Percentiles rank a stretch among this genome's conserved stretches.
Evolutionary conservation across 2,888 invertebrate species (phyloP).

Genomic region (Mythimna ferrago): DNA sequence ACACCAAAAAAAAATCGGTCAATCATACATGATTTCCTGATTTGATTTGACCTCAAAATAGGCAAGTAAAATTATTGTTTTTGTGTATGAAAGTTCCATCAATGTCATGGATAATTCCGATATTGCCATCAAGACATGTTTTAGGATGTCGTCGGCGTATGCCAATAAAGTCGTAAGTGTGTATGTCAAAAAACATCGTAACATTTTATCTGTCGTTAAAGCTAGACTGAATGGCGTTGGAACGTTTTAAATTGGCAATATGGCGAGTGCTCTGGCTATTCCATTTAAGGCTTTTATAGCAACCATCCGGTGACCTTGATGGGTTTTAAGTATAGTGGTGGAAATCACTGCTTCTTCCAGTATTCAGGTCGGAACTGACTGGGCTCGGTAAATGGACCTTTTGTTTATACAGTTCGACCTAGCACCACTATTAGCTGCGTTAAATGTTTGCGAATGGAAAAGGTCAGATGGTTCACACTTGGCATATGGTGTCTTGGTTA

Average conservation of each 20-base stretch:
- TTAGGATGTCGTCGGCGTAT: conserved; percentile 15
- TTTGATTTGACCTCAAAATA: too few relatives aligned
- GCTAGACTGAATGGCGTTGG: conserved; percentile 67
- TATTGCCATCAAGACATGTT: conserved; percentile 12
- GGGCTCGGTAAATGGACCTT: conserved; percentile 49
- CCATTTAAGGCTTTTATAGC: conserved; percentile 68
- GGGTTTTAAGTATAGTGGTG: conserved; percentile 37
- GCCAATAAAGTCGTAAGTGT: conserved; percentile 45
- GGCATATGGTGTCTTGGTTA: conserved; percentile 3
- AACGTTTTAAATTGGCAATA: conserved; percentile 78
- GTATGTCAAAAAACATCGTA: conserved; percentile 64
- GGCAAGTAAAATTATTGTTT: neutral
- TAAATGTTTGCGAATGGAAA: conserved; percentile 47
- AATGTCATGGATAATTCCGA: conserved; percentile 6
- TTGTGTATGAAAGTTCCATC: neutral
- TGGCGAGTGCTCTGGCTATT: conserved; percentile 68
- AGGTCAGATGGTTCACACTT: conserved; percentile 34
- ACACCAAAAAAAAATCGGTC: too few relatives aligned
- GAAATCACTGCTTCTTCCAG: conserved; percentile 43
- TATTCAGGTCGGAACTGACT: conserved; percentile 41
- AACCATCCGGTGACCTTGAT: conserved; percentile 64
- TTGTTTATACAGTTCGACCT: conserved; percentile 44
- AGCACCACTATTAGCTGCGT: conserved; percentile 31
- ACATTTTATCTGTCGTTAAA: conserved; percentile 72
- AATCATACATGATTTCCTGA: too few relatives aligned